Conservation (phyloP, 2,113 vertebrate genomes). For the Riparia riparia region DNA sequence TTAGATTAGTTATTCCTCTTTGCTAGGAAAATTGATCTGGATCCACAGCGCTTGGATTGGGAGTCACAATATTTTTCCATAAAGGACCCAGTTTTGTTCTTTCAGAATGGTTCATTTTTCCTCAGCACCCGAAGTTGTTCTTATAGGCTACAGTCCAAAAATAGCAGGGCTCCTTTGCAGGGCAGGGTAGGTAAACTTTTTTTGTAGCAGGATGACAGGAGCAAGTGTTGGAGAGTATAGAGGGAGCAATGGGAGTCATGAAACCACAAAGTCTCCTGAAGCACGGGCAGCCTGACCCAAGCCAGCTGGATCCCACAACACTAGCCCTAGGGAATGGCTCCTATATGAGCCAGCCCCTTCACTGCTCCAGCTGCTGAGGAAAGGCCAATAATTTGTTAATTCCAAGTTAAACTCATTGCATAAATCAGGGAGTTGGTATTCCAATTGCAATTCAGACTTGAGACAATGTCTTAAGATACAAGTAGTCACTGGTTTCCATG, state of each 20-base stretch:
- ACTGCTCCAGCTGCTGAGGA: background rate
- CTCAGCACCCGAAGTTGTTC: background rate
- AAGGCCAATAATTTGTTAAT: background rate
- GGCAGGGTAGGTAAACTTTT: background rate
- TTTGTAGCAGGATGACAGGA: background rate
- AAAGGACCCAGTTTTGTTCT: background rate
- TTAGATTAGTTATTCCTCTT: constrained; percentile 9
- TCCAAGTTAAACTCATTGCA: background rate
- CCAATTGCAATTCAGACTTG: background rate
- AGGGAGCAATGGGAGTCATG: background rate
- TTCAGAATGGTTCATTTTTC: background rate
- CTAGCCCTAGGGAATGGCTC: background rate
- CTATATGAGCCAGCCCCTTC: background rate
- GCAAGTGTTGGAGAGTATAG: background rate
- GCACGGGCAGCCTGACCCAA: background rate
- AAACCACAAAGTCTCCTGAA: background rate
- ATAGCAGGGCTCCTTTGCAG: background rate
- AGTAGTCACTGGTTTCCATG: background rate
- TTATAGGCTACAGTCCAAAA: background rate
- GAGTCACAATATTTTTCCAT: background rate
- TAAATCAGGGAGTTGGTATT: background rate
- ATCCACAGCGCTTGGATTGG: background rate
- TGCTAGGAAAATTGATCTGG: background rate
- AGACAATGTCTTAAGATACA: background rate
- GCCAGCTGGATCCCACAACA: background rate